These are phyloP conservation scores for Crypturellus tataupa DNA, from an alignment of 2,797 vertebrate genomes.

Conservation along the genomic window DNA sequence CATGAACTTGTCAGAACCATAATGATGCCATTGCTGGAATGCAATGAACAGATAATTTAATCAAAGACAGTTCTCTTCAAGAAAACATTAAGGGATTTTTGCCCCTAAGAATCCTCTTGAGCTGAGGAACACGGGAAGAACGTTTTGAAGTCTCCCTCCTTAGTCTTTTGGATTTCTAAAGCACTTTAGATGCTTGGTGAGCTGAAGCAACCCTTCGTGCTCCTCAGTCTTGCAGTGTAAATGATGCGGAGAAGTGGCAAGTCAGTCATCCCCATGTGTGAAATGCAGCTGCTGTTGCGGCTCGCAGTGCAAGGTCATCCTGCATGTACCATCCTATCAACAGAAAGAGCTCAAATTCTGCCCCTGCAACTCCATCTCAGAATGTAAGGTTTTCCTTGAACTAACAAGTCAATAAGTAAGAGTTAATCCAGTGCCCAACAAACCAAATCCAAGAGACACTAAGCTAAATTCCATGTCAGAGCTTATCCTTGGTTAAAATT, in stretches of 20 bases:
- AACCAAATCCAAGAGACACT: neutral
- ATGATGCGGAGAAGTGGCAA: neutral
- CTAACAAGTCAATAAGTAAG: neutral
- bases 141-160: neutral
- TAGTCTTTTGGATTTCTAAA: neutral
- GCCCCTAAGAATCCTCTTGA: neutral
- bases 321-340: neutral
- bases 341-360: no score
- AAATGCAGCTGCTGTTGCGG: neutral
- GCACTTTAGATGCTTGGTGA: neutral
- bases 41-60: conserved; percentile 41
- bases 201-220: neutral
- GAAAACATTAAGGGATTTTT: conserved; percentile 41
- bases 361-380: neutral
- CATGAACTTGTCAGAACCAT: conserved; percentile 16
- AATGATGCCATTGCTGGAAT: neutral
- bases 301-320: neutral
- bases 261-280: neutral
- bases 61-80: conserved; percentile 52
- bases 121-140: conserved; percentile 8
- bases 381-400: neutral
- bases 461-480: neutral
- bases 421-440: neutral
- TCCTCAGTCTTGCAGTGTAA: neutral
- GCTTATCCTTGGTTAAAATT: neutral